phyloP scores from a whole-genome alignment of 2,113 vertebrate species.

The Calyptommatus sinebrachiatus region DNA sequence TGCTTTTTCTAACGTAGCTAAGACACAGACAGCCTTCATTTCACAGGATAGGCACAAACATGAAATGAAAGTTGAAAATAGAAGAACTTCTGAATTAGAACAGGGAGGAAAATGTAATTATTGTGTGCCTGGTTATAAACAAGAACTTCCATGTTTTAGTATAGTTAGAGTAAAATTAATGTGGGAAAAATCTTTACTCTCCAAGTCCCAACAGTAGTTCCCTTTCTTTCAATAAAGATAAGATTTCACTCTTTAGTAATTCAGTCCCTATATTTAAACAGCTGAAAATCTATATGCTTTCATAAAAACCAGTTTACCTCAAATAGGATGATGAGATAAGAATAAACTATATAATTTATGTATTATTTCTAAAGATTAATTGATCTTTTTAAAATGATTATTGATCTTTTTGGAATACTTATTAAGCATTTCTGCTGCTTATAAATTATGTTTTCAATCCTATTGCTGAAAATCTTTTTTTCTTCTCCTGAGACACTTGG shows the following conservation, averaged over 20 bases:
- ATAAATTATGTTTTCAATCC: conserved; percentile 33
- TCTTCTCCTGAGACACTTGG: conserved; percentile 10
- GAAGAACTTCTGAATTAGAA: too few species aligned
- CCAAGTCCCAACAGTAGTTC: neutral
- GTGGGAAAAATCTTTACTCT: neutral
- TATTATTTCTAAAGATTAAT: conserved; percentile 40
- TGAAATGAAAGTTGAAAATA: too few species aligned
- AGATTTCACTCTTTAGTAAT: neutral
- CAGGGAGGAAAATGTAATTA: too few species aligned
- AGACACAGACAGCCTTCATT: too few species aligned
- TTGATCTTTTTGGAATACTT: conserved; percentile 28
- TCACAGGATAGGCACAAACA: too few species aligned
- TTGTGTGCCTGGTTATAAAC: too few species aligned
- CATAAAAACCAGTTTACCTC: neutral
- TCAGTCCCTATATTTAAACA: neutral
- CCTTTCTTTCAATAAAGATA: neutral
- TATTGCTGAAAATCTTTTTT: conserved; percentile 34
- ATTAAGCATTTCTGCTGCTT: conserved; percentile 27
- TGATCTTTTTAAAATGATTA: conserved; percentile 26
- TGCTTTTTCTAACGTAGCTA: too few species aligned
- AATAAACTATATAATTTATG: conserved; percentile 22
- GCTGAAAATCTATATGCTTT: conserved; percentile 5
- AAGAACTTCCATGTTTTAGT: too few species aligned
- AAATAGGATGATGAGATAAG: neutral
- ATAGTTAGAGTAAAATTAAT: neutral